phyloP scores from a whole-genome alignment of 2,888 invertebrate species.

The Asteroscopus sphinx region DNA sequence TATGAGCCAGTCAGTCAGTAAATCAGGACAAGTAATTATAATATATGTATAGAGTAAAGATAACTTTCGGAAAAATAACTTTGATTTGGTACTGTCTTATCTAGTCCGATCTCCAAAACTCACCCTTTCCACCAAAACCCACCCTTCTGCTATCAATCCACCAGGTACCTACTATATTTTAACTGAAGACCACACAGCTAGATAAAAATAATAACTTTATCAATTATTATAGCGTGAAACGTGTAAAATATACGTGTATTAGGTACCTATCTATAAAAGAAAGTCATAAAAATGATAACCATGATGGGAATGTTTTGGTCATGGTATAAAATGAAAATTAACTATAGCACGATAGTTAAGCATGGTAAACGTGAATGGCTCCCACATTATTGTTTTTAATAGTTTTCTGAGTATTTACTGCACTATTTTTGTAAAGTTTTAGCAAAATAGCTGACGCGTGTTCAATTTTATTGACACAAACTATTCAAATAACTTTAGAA shows the following conservation, averaged over 20 bases:
- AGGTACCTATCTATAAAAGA: constrained; percentile 54
- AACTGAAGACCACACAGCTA: constrained; percentile 4
- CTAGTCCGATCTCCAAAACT: no score
- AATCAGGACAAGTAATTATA: no score
- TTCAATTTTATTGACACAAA: no score
- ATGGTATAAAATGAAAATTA: constrained; percentile 49
- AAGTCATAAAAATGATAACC: constrained; percentile 48
- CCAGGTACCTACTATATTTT: neutral
- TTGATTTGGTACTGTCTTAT: no score
- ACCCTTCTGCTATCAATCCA: neutral
- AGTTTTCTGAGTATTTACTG: constrained; percentile 7
- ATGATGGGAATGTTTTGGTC: constrained; percentile 43
- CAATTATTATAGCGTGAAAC: constrained; percentile 45
- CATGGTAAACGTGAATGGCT: constrained; percentile 26
- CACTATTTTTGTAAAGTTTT: no score
- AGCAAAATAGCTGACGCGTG: no score
- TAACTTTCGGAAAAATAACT: no score
- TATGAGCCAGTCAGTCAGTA: no score
- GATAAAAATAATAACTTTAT: constrained; percentile 30
- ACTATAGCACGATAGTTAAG: constrained; percentile 28
- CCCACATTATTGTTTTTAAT: constrained; percentile 35
- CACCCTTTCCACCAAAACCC: no score
- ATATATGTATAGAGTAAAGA: no score
- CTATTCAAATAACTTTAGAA: no score
- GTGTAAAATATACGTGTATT: constrained; percentile 28